A percentile compares a stretch with the other conserved stretches of the same genome.
Evolutionary conservation across 2,888 invertebrate species (phyloP).

Genomic region (Lepetodrilus schrolli): DNA sequence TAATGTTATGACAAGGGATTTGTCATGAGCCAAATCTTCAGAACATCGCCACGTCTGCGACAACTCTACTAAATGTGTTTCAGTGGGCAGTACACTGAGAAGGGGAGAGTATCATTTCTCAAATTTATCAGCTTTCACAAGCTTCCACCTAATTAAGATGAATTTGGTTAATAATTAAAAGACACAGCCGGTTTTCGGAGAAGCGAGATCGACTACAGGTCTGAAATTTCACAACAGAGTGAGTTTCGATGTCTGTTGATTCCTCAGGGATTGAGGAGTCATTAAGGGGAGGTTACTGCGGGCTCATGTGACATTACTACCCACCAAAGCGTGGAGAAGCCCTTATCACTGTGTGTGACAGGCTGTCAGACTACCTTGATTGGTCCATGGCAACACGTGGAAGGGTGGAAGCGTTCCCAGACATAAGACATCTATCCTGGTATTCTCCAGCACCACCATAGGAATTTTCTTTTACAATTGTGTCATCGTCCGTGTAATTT

Average conservation of each 20-base stretch:
- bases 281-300: neutral
- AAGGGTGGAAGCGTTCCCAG: too few species aligned
- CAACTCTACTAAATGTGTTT: neutral
- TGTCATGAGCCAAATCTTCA: neutral
- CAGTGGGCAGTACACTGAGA: neutral
- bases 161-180: constrained; percentile 11
- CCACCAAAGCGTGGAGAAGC: neutral
- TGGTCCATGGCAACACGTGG: neutral
- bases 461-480: too few species aligned
- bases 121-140: constrained; percentile 15
- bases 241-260: constrained; percentile 9
- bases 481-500: too few species aligned
- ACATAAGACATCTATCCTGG: too few species aligned
- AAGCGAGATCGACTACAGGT: neutral
- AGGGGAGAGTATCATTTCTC: neutral
- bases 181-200: constrained; percentile 1
- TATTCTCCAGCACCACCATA: too few species aligned
- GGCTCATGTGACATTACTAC: neutral
- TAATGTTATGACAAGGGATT: too few species aligned
- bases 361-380: neutral
- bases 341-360: neutral
- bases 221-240: constrained; percentile 15
- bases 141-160: constrained; percentile 13
- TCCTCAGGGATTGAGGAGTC: neutral
- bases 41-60: neutral